Conservation (phyloP, 2,888 invertebrate genomes). For the Cantharis flavilabris region DNA sequence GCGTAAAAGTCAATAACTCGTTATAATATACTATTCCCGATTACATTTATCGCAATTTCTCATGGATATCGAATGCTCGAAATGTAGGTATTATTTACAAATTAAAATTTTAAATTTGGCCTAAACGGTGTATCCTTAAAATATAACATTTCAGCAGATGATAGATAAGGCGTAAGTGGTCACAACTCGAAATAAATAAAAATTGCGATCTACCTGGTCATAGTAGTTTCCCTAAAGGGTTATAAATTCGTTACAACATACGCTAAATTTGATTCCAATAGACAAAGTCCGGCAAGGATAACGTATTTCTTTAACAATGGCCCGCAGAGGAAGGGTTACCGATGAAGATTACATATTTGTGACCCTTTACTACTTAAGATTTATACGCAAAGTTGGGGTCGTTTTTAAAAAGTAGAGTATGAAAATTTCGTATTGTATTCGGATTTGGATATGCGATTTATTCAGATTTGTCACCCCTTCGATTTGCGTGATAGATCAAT, state of each 20-base stretch:
- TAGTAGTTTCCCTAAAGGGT: conserved; percentile 25
- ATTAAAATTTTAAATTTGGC: conserved; percentile 29
- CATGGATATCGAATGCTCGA: conserved; percentile 37
- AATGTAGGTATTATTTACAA: conserved; percentile 3
- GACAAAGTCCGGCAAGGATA: conserved; percentile 44
- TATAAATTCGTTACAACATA: conserved; percentile 41
- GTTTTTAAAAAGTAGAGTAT: conserved; percentile 37
- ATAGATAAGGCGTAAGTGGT: conserved; percentile 37
- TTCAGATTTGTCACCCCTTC: conserved; percentile 36
- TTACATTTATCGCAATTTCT: conserved; percentile 18
- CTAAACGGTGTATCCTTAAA: conserved; percentile 7
- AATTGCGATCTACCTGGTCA: conserved; percentile 37
- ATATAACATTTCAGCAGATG: conserved; percentile 38
- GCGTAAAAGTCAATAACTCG: conserved; percentile 8
- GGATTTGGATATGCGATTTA: conserved; percentile 42
- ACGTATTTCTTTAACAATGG: conserved; percentile 44
- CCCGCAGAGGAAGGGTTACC: conserved; percentile 39
- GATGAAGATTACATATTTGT: conserved; percentile 41
- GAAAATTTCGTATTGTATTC: conserved; percentile 39
- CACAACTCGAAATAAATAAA: conserved; percentile 32
- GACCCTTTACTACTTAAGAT: conserved; percentile 44
- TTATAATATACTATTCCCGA: background rate
- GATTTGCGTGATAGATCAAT: conserved; percentile 34
- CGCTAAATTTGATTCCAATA: conserved; percentile 47
- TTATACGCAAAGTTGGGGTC: conserved; percentile 44